A percentile compares a stretch with the other conserved stretches of the same genome.
phyloP scores from a whole-genome alignment of 2,113 vertebrate species.

The Tragelaphus scriptus region DNA sequence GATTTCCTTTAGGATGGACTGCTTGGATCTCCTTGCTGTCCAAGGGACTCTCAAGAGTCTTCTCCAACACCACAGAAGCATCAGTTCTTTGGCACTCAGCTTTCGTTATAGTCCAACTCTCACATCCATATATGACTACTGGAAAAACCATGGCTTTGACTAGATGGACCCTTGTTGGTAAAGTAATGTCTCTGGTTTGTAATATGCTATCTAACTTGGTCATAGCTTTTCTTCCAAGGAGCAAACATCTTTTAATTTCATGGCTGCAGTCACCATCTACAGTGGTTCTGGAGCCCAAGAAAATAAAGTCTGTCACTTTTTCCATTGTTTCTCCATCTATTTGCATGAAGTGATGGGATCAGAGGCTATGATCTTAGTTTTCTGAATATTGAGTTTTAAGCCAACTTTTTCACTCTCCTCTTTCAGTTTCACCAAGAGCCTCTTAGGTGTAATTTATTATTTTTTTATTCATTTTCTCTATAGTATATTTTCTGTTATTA shows the following conservation, averaged over 20 bases:
- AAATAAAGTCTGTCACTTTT: not conserved
- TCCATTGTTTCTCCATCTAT: not conserved
- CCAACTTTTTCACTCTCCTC: not conserved
- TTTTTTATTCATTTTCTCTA: not conserved
- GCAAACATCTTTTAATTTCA: not conserved
- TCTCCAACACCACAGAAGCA: not conserved
- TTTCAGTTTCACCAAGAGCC: not conserved
- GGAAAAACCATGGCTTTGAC: not conserved
- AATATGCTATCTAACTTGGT: not conserved
- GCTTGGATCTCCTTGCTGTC: not conserved
- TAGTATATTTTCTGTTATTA: not conserved
- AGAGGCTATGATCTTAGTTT: not conserved
- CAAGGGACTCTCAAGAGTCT: not conserved
- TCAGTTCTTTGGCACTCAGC: accelerated
- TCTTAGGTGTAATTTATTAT: not conserved
- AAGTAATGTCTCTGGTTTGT: not conserved
- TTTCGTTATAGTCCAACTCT: not conserved
- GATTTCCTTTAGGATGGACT: not conserved
- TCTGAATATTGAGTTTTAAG: not conserved
- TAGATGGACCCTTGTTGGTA: not conserved
- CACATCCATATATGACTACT: not conserved
- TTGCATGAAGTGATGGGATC: not conserved
- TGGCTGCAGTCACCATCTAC: not conserved
- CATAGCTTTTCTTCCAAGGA: not conserved
- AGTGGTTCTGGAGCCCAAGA: not conserved